Evolutionary conservation across 2,888 invertebrate species (phyloP).

Genomic region (Sesamia inferens): DNA sequence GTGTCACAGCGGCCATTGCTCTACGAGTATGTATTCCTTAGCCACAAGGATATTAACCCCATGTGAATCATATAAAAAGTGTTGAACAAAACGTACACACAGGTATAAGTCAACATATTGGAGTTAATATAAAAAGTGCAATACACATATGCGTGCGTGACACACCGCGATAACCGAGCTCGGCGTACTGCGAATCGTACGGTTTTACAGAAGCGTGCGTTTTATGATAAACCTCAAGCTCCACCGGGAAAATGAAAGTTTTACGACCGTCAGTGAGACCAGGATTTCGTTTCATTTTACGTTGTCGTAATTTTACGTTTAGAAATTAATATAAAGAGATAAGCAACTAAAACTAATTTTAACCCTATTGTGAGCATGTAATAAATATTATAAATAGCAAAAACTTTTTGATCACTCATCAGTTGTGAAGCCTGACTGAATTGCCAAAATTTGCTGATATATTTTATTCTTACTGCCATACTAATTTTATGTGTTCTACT

Average conservation of each 20-base stretch:
- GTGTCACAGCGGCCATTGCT: background rate
- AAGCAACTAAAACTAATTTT: background rate
- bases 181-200: slow-evolving; percentile 11
- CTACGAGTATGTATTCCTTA: background rate
- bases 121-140: slow-evolving; percentile 44
- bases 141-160: slow-evolving; percentile 36
- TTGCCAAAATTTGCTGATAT: background rate
- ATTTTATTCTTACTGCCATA: background rate
- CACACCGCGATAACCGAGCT: slow-evolving; percentile 33
- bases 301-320: slow-evolving; percentile 31
- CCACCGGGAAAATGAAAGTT: slow-evolving; percentile 35
- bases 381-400: background rate
- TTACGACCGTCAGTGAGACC: slow-evolving; percentile 44
- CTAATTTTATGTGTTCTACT: background rate
- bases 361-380: too few relatives aligned
- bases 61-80: background rate
- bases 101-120: slow-evolving; percentile 9
- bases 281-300: slow-evolving; percentile 32
- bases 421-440: too few relatives aligned
- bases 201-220: slow-evolving; percentile 25
- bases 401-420: background rate
- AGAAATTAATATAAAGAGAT: background rate
- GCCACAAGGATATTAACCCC: background rate
- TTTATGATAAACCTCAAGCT: slow-evolving; percentile 46
- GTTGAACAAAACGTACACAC: slow-evolving; percentile 7